Evolutionary conservation across 2,113 vertebrate genomes (phyloP).

Genomic region (Anoplopoma fimbria): DNA sequence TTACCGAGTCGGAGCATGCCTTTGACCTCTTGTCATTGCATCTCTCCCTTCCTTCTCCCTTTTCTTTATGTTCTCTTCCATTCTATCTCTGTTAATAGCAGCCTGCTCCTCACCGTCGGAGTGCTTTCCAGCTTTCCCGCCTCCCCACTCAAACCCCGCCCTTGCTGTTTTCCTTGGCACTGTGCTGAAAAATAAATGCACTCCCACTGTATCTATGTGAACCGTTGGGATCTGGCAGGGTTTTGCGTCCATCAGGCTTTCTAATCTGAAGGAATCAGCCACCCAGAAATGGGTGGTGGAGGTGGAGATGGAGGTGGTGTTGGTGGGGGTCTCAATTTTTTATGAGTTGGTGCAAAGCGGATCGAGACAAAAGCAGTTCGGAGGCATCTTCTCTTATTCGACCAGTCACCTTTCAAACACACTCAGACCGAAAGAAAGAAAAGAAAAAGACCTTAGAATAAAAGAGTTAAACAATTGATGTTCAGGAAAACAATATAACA

Average conservation of each 20-base stretch:
- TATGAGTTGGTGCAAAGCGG: conserved; percentile 68
- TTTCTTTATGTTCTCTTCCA: conserved; percentile 21
- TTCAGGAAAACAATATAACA: neutral
- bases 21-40: conserved; percentile 52
- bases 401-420: conserved; percentile 55
- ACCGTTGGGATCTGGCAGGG: conserved; percentile 58
- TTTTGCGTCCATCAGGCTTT: conserved; percentile 67
- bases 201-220: conserved; percentile 59
- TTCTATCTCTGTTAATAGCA: conserved; percentile 45
- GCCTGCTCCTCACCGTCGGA: conserved; percentile 60
- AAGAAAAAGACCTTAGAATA: neutral
- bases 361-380: conserved; percentile 70
- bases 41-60: neutral
- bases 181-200: conserved; percentile 78
- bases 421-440: conserved; percentile 13
- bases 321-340: conserved; percentile 79
- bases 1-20: neutral
- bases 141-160: conserved; percentile 49
- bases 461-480: neutral
- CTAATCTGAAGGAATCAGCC: conserved; percentile 77
- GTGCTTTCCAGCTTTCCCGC: conserved; percentile 59
- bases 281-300: conserved; percentile 67
- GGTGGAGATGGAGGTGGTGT: conserved; percentile 9
- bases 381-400: conserved; percentile 26
- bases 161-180: conserved; percentile 51